A percentile compares a stretch with the other conserved stretches of the same genome.
Evolutionary conservation across 2,888 invertebrate species (phyloP).

Genomic region (Octodonta nipae): DNA sequence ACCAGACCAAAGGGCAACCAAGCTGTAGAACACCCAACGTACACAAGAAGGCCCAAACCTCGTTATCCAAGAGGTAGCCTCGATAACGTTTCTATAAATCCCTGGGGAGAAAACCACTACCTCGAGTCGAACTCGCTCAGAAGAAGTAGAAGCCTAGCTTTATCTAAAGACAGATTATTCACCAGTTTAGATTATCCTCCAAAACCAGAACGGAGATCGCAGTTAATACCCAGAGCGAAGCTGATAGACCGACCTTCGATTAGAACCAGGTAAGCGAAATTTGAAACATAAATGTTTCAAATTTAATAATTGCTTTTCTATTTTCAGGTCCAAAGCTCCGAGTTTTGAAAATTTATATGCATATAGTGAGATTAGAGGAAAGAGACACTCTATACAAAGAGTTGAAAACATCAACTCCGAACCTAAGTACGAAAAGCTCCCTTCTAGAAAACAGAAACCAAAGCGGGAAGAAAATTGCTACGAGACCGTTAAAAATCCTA

Average conservation of each 20-base stretch:
- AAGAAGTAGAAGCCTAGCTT: constrained; percentile 28
- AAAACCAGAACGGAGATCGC: constrained; percentile 40
- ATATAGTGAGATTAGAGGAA: too few species aligned
- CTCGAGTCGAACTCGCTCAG: constrained; percentile 18
- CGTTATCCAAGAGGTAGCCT: constrained; percentile 22
- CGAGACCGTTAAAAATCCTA: too few species aligned
- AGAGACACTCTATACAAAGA: too few species aligned
- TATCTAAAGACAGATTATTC: constrained; percentile 60
- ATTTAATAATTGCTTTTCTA: too few species aligned
- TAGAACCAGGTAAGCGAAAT: constrained; percentile 42
- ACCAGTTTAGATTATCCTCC: constrained; percentile 51
- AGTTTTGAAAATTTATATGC: too few species aligned
- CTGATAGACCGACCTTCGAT: constrained; percentile 57
- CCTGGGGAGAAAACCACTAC: constrained; percentile 18
- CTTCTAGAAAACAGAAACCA: too few species aligned
- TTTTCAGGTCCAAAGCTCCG: too few species aligned
- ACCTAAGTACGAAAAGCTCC: too few species aligned
- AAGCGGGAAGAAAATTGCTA: too few species aligned
- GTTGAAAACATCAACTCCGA: too few species aligned
- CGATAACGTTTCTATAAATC: constrained; percentile 31
- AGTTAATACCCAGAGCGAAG: constrained; percentile 68
- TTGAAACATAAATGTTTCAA: background rate
- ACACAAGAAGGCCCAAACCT: constrained; percentile 6
- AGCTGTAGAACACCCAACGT: constrained; percentile 8
- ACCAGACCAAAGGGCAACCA: constrained; percentile 11